Evolutionary conservation across 2,888 invertebrate genomes (phyloP).

Genomic region (Hypercompe scribonia): DNA sequence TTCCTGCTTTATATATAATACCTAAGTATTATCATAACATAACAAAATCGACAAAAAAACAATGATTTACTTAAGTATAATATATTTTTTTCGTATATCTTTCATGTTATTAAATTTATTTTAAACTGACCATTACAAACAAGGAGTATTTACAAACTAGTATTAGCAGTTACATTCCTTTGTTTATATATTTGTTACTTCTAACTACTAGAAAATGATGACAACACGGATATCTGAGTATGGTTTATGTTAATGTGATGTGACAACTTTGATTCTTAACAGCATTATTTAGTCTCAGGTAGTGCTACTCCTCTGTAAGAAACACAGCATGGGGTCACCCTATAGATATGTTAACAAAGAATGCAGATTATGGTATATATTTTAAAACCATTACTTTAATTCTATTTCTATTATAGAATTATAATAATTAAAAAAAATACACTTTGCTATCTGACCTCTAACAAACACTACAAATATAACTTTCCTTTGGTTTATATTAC

Average conservation of each 20-base stretch:
- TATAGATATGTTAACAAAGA: too few relatives aligned
- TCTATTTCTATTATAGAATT: too few relatives aligned
- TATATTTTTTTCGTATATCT: background rate
- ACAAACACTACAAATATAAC: too few relatives aligned
- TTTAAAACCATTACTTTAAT: too few relatives aligned
- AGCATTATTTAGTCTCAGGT: background rate
- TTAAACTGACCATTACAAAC: background rate
- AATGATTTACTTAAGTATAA: background rate
- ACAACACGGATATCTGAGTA: background rate
- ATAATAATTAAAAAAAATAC: too few relatives aligned
- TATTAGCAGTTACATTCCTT: too few relatives aligned
- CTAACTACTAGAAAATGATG: background rate
- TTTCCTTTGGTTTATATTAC: too few relatives aligned
- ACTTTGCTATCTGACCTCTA: too few relatives aligned
- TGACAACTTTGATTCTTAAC: too few relatives aligned
- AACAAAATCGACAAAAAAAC: background rate
- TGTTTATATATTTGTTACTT: background rate
- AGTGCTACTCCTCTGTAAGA: background rate
- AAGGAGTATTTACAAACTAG: background rate
- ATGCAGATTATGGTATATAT: too few relatives aligned
- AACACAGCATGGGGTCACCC: too few relatives aligned
- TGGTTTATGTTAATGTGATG: too few relatives aligned
- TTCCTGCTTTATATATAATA: background rate
- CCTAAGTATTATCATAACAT: background rate
- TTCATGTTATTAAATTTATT: background rate